Conservation (phyloP, 2,113 vertebrate species). For the Cnemophilus loriae region DNA sequence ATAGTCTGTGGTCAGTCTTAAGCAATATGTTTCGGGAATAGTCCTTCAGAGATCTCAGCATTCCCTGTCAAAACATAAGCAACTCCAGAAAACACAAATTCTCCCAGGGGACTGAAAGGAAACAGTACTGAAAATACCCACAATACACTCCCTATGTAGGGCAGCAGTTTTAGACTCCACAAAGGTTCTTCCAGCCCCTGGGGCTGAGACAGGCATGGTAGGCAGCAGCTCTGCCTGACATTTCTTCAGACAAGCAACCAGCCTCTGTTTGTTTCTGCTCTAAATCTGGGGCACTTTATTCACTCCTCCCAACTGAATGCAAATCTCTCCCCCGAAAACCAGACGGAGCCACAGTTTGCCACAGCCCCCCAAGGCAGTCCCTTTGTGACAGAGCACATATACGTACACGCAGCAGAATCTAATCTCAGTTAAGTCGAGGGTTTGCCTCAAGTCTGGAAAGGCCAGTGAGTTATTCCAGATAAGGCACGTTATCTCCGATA, state of each 20-base stretch:
- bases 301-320: neutral
- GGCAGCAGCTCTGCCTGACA: neutral
- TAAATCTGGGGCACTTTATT: neutral
- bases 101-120: neutral
- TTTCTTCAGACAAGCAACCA: neutral
- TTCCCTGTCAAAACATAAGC: neutral
- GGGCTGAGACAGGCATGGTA: neutral
- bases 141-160: neutral
- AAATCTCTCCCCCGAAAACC: neutral
- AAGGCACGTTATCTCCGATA: accelerated
- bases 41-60: neutral
- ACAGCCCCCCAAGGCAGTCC: accelerated
- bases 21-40: neutral
- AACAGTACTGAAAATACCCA: neutral
- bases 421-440: neutral
- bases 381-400: neutral
- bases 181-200: neutral
- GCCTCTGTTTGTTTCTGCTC: neutral
- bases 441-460: neutral
- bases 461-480: neutral
- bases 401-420: accelerated
- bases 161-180: neutral
- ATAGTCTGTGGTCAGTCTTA: neutral
- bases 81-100: neutral
- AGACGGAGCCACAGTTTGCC: neutral